Conservation (phyloP, 2,797 vertebrate genomes). For the Macroramphosus scolopax region DNA sequence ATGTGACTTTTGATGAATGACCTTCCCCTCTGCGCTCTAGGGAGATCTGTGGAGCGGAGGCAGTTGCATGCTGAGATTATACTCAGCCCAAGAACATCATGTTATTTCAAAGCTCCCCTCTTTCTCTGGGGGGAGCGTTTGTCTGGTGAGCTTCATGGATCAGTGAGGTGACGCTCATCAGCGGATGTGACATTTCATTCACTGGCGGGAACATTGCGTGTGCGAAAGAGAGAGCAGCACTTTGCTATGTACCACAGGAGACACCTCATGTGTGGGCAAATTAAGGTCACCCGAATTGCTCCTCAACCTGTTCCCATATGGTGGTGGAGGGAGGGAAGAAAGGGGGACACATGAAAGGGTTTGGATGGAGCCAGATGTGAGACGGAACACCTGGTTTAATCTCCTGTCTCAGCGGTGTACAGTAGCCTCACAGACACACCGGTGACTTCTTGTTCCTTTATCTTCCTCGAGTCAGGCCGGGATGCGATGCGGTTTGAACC, state of each 20-base stretch:
- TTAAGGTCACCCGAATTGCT: slow-evolving; percentile 32
- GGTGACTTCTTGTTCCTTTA: slow-evolving; percentile 18
- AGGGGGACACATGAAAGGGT: neutral
- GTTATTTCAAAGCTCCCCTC: slow-evolving; percentile 29
- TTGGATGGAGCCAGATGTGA: slow-evolving; percentile 14
- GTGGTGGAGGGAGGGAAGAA: slow-evolving; percentile 11
- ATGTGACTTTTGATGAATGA: slow-evolving; percentile 65
- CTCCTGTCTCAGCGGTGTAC: no score
- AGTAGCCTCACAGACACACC: no score
- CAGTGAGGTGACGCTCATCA: slow-evolving; percentile 53
- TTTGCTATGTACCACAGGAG: slow-evolving; percentile 24
- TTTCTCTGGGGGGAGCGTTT: slow-evolving; percentile 15
- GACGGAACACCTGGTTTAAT: slow-evolving; percentile 39
- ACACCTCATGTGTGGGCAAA: slow-evolving; percentile 19
- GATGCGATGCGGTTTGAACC: slow-evolving; percentile 7
- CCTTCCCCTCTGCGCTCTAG: slow-evolving; percentile 50
- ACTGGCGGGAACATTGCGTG: slow-evolving; percentile 23
- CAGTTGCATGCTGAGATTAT: slow-evolving; percentile 47
- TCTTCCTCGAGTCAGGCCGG: slow-evolving; percentile 22
- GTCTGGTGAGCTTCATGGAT: slow-evolving; percentile 49
- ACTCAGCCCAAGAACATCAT: slow-evolving; percentile 35
- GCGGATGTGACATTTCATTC: slow-evolving; percentile 59
- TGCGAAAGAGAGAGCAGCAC: slow-evolving; percentile 25
- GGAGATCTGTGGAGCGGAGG: slow-evolving; percentile 29
- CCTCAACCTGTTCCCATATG: slow-evolving; percentile 17